Evolutionary conservation across 2,888 invertebrate species (phyloP).

Genomic region (Synanthedon andrenaeformis): DNA sequence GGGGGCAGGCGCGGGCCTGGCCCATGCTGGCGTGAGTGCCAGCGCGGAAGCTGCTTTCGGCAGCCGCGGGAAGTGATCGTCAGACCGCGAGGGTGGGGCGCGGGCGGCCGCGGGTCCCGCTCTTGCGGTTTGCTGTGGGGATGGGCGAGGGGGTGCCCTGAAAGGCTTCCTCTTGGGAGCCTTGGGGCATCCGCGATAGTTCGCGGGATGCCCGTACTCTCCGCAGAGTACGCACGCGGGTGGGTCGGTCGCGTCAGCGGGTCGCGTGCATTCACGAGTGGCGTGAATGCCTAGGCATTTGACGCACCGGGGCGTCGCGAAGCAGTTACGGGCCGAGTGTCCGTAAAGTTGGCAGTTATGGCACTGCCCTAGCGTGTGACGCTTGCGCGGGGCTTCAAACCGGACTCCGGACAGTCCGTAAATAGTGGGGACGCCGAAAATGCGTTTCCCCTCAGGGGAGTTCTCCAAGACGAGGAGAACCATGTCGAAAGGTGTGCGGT

Average conservation of each 20-base stretch:
- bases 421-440: neutral
- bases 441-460: neutral
- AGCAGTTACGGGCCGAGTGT: neutral
- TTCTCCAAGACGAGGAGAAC: neutral
- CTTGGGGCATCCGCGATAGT: conserved; percentile 7
- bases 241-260: too few species aligned
- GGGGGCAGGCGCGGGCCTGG: too few species aligned
- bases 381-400: too few species aligned
- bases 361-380: too few species aligned
- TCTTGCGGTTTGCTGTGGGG: too few species aligned
- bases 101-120: too few species aligned
- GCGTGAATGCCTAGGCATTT: neutral
- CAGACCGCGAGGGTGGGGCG: too few species aligned
- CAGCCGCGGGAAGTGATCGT: too few species aligned
- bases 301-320: neutral
- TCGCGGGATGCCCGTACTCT: too few species aligned
- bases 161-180: conserved; percentile 11
- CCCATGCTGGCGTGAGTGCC: too few species aligned
- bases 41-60: too few species aligned
- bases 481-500: conserved; percentile 3
- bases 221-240: too few species aligned
- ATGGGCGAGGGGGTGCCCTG: neutral
- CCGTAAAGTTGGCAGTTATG: neutral
- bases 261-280: neutral
- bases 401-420: neutral